These are phyloP conservation scores for Mesodorylaimus sp. DNA, from an alignment of 2,888 invertebrate species.

Conservation along the genomic window DNA sequence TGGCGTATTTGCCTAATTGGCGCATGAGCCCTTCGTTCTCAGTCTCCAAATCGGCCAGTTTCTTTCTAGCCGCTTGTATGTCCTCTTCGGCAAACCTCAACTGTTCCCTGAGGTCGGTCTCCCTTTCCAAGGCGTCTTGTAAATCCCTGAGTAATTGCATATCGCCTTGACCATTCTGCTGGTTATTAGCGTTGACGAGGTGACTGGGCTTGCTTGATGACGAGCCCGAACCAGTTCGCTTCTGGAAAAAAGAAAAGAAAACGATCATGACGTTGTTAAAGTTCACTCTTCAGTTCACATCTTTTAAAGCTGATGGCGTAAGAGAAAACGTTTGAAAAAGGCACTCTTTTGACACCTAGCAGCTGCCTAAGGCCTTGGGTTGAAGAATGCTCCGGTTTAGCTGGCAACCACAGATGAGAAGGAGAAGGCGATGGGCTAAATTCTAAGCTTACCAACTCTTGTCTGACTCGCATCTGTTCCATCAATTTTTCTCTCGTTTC, in stretches of 20 bases:
- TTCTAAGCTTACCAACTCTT: too few relatives aligned
- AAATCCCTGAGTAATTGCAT: conserved; percentile 55
- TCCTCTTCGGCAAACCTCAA: conserved; percentile 79
- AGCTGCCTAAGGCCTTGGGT: too few relatives aligned
- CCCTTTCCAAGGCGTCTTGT: conserved; percentile 74
- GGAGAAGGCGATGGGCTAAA: too few relatives aligned
- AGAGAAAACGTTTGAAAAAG: too few relatives aligned
- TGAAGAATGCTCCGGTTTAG: too few relatives aligned
- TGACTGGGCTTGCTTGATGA: background rate
- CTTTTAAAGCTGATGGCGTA: too few relatives aligned
- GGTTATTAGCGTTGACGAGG: background rate
- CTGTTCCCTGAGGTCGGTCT: conserved; percentile 79
- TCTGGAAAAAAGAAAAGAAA: background rate
- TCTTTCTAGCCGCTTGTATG: conserved; percentile 59
- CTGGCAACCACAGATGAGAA: too few relatives aligned
- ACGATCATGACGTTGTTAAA: too few relatives aligned
- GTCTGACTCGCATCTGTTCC: conserved; percentile 16
- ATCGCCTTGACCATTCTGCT: background rate
- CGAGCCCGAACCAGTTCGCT: background rate
- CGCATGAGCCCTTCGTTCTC: conserved; percentile 86
- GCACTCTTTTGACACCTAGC: too few relatives aligned
- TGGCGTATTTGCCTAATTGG: conserved; percentile 79
- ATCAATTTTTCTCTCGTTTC: conserved; percentile 29
- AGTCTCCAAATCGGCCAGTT: conserved; percentile 75
- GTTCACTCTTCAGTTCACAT: too few relatives aligned